A percentile compares a stretch with the other conserved stretches of the same genome.
These are phyloP conservation scores for Catamblyrhynchus diadema DNA, from an alignment of 2,797 vertebrate genomes.

Conservation along the genomic window DNA sequence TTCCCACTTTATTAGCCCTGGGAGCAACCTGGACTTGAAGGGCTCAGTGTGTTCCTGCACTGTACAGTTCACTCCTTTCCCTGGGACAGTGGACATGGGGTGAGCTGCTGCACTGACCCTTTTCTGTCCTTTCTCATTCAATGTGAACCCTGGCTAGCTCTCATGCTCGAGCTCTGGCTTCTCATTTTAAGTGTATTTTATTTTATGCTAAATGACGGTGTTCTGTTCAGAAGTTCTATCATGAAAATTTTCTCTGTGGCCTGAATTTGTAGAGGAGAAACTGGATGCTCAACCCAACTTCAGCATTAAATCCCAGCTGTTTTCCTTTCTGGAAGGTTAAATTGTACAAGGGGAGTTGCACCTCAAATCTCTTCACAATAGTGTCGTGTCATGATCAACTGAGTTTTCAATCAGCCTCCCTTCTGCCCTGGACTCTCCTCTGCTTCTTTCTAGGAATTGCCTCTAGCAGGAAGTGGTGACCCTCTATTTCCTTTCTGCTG, in stretches of 20 bases:
- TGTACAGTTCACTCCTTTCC: not conserved
- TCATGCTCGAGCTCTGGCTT: fast-evolving
- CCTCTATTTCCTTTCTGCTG: not conserved
- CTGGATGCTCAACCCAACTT: not conserved
- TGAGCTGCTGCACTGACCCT: not conserved
- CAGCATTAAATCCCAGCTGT: not conserved
- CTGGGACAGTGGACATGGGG: not conserved
- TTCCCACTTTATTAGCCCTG: not conserved
- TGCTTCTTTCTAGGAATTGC: not conserved
- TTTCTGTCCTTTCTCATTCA: not conserved
- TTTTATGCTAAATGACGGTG: not conserved
- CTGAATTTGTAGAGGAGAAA: not conserved
- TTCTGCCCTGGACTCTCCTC: not conserved
- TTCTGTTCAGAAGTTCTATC: not conserved
- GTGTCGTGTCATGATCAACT: not conserved
- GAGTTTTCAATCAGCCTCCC: not conserved
- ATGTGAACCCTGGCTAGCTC: not conserved
- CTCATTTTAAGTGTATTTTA: not conserved
- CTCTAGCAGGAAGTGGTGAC: not conserved
- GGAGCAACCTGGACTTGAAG: not conserved
- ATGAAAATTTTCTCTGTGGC: not conserved
- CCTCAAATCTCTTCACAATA: not conserved
- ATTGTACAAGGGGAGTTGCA: not conserved
- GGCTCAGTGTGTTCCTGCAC: not conserved
- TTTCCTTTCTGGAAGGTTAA: not conserved